Conservation (phyloP, 2,888 invertebrate species). For the Coecobrya sp. region DNA sequence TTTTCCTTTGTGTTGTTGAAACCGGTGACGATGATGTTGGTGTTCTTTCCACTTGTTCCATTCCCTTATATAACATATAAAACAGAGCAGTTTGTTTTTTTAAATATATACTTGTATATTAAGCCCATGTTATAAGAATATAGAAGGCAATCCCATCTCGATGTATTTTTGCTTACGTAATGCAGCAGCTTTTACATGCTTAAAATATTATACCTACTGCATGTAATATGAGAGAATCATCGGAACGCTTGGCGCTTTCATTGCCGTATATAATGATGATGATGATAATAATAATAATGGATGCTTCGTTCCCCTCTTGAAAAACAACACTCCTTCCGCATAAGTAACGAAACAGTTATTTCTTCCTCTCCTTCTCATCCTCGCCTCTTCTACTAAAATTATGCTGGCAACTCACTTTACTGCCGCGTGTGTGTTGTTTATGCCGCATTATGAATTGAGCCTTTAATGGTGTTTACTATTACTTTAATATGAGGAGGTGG, state of each 20-base stretch:
- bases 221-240: slow-evolving; percentile 25
- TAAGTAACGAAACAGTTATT: not conserved
- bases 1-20: slow-evolving; percentile 20
- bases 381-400: not conserved
- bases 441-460: not conserved
- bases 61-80: not conserved
- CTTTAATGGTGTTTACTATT: slow-evolving; percentile 41
- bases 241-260: not conserved
- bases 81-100: not conserved
- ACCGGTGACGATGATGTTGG: not conserved
- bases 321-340: not conserved
- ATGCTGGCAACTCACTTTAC: not conserved
- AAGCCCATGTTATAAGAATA: too few species aligned
- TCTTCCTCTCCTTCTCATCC: not conserved
- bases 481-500: slow-evolving; percentile 10
- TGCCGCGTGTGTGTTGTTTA: not conserved
- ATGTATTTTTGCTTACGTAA: not conserved
- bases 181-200: not conserved
- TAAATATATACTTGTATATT: not conserved
- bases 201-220: not conserved
- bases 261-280: slow-evolving; percentile 10
- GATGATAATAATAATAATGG: slow-evolving; percentile 23
- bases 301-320: not conserved
- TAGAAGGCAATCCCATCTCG: not conserved
- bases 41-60: not conserved